phyloP scores from a whole-genome alignment of 2,888 invertebrate genomes.

The Lycocerus yunnanus region DNA sequence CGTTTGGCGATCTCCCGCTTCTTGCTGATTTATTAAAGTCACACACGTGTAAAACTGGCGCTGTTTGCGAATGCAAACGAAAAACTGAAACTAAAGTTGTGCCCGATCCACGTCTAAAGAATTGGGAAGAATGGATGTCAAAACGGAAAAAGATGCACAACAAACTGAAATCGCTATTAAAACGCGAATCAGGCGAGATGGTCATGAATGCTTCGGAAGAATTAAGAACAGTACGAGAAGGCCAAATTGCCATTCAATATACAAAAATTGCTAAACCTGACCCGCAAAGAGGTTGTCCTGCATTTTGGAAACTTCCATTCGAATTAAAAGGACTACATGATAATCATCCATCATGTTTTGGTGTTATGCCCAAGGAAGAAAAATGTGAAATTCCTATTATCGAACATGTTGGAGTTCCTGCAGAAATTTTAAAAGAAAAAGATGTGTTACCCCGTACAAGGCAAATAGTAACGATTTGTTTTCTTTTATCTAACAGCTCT shows the following conservation, averaged over 20 bases:
- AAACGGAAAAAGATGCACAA: constrained; percentile 41
- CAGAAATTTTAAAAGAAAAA: constrained; percentile 43
- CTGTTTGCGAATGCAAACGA: not conserved
- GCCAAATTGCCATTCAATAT: constrained; percentile 42
- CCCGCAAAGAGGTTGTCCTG: constrained; percentile 49
- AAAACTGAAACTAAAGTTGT: not conserved
- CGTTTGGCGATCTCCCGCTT: constrained; percentile 20
- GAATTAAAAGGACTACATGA: constrained; percentile 29
- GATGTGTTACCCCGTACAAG: constrained; percentile 39
- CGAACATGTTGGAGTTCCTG: constrained; percentile 44
- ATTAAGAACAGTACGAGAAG: constrained; percentile 39
- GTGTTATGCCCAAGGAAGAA: constrained; percentile 39
- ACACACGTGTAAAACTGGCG: not conserved
- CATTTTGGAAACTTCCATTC: constrained; percentile 47
- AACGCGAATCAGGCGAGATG: constrained; percentile 43
- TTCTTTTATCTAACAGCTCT: not conserved
- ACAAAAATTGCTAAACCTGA: constrained; percentile 46
- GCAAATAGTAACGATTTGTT: constrained; percentile 22
- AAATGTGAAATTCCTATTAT: constrained; percentile 44
- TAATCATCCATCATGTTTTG: constrained; percentile 39
- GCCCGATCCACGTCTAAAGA: constrained; percentile 37
- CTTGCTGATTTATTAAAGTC: constrained; percentile 10
- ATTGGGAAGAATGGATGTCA: constrained; percentile 48
- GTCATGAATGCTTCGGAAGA: constrained; percentile 29
- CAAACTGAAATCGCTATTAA: constrained; percentile 35